Evolutionary conservation across 1,140 invertebrate genomes (phyloP).

Genomic region (Temnothorax longispinosus): DNA sequence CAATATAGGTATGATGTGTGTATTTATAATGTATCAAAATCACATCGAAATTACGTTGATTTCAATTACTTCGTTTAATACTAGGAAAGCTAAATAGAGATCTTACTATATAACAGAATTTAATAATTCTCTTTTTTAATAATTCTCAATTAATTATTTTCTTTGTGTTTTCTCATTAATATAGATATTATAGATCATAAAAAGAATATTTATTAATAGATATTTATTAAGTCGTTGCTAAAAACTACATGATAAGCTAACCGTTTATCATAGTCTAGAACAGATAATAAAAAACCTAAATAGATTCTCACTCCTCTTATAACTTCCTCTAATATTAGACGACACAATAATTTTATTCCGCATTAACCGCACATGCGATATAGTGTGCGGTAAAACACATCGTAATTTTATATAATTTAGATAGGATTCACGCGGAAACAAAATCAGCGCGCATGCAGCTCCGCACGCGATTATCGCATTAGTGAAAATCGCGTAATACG

Average conservation of each 20-base stretch:
- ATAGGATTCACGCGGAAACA: not conserved
- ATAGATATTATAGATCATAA: not conserved
- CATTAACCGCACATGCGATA: slow-evolving; percentile 18
- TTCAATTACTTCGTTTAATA: not conserved
- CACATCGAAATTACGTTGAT: not conserved
- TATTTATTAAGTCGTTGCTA: not conserved
- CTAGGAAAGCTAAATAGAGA: not conserved
- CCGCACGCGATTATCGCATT: slow-evolving; percentile 29
- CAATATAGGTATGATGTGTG: not conserved
- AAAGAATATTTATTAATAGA: not conserved
- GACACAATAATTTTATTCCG: not conserved
- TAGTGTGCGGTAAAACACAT: not conserved
- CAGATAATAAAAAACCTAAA: not conserved
- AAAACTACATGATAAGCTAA: not conserved
- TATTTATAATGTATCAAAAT: not conserved
- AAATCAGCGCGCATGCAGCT: slow-evolving; percentile 17
- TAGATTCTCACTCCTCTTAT: not conserved
- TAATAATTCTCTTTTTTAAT: not conserved
- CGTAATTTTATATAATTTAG: not conserved
- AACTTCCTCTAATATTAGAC: not conserved
- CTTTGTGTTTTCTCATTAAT: not conserved
- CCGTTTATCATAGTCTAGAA: not conserved
- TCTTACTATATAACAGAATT: not conserved
- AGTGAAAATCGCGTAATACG: not conserved
- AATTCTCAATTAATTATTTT: not conserved